phyloP scores from a whole-genome alignment of 2,113 vertebrate genomes.

The Boulengeromyrus knoepffleri region DNA sequence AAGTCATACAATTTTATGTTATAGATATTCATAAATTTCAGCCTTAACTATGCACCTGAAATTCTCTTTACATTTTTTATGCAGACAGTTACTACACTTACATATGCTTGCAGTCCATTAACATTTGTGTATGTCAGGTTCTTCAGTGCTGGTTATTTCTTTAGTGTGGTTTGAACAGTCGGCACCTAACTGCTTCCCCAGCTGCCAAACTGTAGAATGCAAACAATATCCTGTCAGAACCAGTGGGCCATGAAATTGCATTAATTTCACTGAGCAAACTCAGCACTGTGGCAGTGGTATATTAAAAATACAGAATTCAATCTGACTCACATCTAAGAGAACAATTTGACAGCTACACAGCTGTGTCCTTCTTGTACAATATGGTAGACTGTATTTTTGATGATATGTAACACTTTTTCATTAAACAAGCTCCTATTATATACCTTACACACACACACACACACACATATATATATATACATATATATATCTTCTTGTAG shows the following conservation, averaged over 20 bases:
- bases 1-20: neutral
- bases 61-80: neutral
- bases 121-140: slow-evolving; percentile 14
- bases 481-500: neutral
- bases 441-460: neutral
- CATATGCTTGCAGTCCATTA: neutral
- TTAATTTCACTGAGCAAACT: slow-evolving; percentile 53
- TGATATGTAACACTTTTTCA: neutral
- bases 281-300: slow-evolving; percentile 44
- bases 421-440: neutral
- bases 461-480: too few relatives aligned
- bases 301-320: slow-evolving; percentile 26
- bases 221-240: slow-evolving; percentile 43
- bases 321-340: neutral
- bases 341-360: neutral
- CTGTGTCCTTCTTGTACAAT: neutral
- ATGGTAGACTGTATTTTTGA: neutral
- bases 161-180: slow-evolving; percentile 41
- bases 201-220: slow-evolving; percentile 37
- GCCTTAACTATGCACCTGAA: neutral
- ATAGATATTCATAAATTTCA: neutral
- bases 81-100: neutral
- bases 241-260: slow-evolving; percentile 61
- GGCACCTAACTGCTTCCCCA: slow-evolving; percentile 34
- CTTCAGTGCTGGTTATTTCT: slow-evolving; percentile 42